phyloP scores from a whole-genome alignment of 2,113 vertebrate species.

The Nycticebus coucang region DNA sequence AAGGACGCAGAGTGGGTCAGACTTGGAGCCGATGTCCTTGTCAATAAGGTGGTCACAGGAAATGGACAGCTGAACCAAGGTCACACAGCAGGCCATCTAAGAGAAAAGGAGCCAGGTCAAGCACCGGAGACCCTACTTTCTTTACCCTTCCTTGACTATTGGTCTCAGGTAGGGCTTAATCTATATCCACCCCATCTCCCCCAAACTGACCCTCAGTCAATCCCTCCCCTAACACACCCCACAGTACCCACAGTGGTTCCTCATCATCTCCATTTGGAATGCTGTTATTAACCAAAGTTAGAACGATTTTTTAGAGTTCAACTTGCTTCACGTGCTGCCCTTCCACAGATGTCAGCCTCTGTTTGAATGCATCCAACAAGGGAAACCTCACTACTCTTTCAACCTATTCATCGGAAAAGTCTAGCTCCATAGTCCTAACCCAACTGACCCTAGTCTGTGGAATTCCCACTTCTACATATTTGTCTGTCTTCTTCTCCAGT shows the following conservation, averaged over 20 bases:
- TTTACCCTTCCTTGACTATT: neutral
- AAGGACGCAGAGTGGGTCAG: slow-evolving; percentile 94
- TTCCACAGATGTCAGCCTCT: neutral
- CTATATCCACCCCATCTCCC: neutral
- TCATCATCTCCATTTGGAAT: neutral
- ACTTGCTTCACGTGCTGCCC: slow-evolving; percentile 2
- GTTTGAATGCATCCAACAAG: neutral
- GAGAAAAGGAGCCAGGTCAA: slow-evolving; percentile 57
- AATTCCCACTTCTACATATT: neutral
- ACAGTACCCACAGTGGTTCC: neutral
- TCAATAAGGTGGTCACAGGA: slow-evolving; percentile 92
- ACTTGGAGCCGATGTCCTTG: slow-evolving; percentile 92
- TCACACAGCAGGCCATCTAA: slow-evolving; percentile 93
- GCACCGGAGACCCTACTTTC: neutral
- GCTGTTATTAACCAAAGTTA: neutral
- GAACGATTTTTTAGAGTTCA: slow-evolving; percentile 2
- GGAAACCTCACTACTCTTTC: slow-evolving; percentile 18
- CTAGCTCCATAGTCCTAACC: neutral
- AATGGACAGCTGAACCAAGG: slow-evolving; percentile 90
- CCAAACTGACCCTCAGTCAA: neutral
- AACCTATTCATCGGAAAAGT: neutral
- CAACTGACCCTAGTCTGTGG: neutral
- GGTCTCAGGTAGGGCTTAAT: neutral
- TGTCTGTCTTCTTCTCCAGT: neutral
- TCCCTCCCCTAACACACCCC: neutral